phyloP scores from a whole-genome alignment of 2,113 vertebrate species.

The Tenebrosternarchus preto region DNA sequence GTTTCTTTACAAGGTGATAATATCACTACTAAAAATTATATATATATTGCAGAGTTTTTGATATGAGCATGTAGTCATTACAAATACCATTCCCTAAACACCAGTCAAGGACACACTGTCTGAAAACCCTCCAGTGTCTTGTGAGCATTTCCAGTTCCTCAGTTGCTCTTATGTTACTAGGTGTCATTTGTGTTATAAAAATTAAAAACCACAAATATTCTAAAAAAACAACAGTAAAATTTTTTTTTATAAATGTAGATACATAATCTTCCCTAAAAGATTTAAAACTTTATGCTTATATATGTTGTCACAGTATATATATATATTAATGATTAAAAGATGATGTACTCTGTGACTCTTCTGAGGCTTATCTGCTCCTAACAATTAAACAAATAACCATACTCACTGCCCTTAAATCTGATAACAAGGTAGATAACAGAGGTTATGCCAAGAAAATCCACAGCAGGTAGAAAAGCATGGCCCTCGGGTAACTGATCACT shows the following conservation, averaged over 20 bases:
- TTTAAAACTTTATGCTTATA: too few species aligned
- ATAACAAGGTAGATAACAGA: constrained; percentile 12
- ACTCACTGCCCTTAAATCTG: background rate
- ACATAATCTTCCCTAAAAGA: too few species aligned
- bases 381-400: background rate
- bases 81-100: background rate
- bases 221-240: too few species aligned
- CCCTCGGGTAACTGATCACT: background rate
- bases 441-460: background rate
- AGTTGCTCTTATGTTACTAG: too few species aligned
- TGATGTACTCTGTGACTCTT: too few species aligned
- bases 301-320: too few species aligned
- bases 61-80: background rate
- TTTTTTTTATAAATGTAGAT: too few species aligned
- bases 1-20: constrained; percentile 23
- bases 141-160: too few species aligned
- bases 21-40: background rate
- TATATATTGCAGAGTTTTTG: background rate
- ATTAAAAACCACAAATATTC: too few species aligned
- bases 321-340: too few species aligned
- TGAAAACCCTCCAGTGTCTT: too few species aligned
- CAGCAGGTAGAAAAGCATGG: background rate
- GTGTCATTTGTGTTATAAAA: too few species aligned
- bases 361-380: background rate
- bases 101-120: constrained; percentile 6